These are phyloP conservation scores for Mesorhabditis spiculigera DNA, from an alignment of 2,888 invertebrate species.

Conservation along the genomic window DNA sequence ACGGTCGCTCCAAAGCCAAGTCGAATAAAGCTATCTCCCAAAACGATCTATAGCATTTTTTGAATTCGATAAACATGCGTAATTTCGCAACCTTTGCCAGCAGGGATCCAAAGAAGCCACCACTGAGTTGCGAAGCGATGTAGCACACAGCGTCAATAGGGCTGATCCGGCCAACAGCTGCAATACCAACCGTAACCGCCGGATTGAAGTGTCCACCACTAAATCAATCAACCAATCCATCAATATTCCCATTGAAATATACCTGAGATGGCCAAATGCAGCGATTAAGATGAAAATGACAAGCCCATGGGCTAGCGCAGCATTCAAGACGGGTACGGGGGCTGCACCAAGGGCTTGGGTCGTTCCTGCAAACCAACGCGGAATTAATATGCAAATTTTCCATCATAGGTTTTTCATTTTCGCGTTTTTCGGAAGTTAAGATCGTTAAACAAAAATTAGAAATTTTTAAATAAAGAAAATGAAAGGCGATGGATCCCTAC, in stretches of 20 bases:
- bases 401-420: background rate
- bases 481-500: background rate
- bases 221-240: background rate
- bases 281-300: slow-evolving; percentile 48
- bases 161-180: slow-evolving; percentile 37
- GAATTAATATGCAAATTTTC: too few species aligned
- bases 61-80: background rate
- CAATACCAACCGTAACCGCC: slow-evolving; percentile 59
- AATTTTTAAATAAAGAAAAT: background rate
- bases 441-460: background rate
- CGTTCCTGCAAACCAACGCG: slow-evolving; percentile 21
- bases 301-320: slow-evolving; percentile 50
- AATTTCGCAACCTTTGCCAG: slow-evolving; percentile 41
- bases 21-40: slow-evolving; percentile 14
- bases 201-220: slow-evolving; percentile 63
- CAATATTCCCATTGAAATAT: background rate
- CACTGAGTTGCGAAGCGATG: slow-evolving; percentile 57
- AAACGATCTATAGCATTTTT: background rate
- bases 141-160: slow-evolving; percentile 40
- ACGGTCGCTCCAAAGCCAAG: slow-evolving; percentile 27
- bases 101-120: slow-evolving; percentile 58
- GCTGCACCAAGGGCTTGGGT: slow-evolving; percentile 20
- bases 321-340: slow-evolving; percentile 31
- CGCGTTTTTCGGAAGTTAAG: background rate
- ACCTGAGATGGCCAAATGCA: slow-evolving; percentile 41